phyloP scores from a whole-genome alignment of 2,888 invertebrate genomes.

The Yponomeuta plumbellus region DNA sequence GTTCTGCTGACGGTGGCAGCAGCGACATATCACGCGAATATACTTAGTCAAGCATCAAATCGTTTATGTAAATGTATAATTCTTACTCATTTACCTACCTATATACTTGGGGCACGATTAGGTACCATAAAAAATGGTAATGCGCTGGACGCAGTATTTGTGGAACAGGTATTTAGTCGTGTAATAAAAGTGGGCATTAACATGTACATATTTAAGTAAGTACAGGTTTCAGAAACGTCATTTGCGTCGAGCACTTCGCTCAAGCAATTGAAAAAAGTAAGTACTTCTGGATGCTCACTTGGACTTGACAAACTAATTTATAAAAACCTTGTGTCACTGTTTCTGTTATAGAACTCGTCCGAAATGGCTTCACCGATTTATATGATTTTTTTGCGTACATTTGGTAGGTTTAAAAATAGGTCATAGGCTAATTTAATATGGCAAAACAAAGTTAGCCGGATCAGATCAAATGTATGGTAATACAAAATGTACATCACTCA shows the following conservation, averaged over 20 bases:
- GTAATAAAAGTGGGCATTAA: background rate
- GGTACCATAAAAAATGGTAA: constrained; percentile 5
- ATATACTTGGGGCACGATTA: background rate
- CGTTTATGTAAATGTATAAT: constrained; percentile 35
- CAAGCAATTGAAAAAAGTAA: background rate
- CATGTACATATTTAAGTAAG: background rate
- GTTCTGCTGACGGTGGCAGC: background rate
- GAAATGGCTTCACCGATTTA: no score
- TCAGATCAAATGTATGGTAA: no score
- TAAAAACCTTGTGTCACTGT: no score
- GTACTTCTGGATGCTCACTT: background rate
- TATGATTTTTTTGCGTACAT: no score
- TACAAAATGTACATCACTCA: no score
- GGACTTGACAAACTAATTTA: no score
- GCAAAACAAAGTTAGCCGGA: no score
- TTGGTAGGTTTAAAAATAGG: no score
- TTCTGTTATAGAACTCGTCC: no score
- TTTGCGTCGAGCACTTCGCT: background rate
- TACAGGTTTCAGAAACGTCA: background rate
- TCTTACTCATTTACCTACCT: constrained; percentile 1
- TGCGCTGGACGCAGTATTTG: background rate
- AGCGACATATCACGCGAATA: constrained; percentile 28
- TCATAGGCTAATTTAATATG: no score
- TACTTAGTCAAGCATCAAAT: constrained; percentile 25
- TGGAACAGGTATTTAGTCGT: constrained; percentile 4